Conservation (phyloP, 2,888 invertebrate genomes). For the Plebejus anna region DNA sequence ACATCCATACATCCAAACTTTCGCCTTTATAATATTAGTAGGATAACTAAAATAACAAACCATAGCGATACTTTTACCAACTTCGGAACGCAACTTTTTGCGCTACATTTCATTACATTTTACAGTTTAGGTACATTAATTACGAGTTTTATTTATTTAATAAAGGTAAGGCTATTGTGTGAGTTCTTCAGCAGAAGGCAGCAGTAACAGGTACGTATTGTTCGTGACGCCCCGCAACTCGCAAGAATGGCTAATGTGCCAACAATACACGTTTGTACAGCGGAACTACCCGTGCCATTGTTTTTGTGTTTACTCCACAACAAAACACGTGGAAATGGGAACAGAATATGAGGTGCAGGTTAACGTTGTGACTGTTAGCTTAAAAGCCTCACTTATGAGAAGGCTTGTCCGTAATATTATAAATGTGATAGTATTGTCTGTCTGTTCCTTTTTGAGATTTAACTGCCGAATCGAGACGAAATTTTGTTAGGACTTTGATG, state of each 20-base stretch:
- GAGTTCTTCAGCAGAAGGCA: neutral
- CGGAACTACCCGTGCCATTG: neutral
- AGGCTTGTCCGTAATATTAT: no score
- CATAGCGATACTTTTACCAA: no score
- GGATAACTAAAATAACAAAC: no score
- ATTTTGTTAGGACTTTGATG: no score
- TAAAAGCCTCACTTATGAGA: neutral
- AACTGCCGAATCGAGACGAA: no score
- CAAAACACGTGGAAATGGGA: neutral
- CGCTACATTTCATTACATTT: neutral
- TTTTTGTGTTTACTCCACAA: conserved; percentile 2
- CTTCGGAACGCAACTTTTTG: no score
- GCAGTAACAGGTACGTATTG: conserved; percentile 23
- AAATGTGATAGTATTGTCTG: neutral
- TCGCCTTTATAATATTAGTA: no score
- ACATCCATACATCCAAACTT: no score
- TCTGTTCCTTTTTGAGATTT: no score
- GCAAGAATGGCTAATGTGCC: conserved; percentile 16
- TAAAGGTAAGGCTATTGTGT: neutral
- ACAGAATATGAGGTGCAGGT: neutral
- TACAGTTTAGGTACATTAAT: neutral
- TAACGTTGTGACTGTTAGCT: conserved; percentile 1
- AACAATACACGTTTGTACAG: neutral
- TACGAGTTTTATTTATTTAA: neutral
- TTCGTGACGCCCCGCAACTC: conserved; percentile 9